Base-by-base conservation (phyloP, 2,888 invertebrate species). In the Carcina quercana region DNA sequence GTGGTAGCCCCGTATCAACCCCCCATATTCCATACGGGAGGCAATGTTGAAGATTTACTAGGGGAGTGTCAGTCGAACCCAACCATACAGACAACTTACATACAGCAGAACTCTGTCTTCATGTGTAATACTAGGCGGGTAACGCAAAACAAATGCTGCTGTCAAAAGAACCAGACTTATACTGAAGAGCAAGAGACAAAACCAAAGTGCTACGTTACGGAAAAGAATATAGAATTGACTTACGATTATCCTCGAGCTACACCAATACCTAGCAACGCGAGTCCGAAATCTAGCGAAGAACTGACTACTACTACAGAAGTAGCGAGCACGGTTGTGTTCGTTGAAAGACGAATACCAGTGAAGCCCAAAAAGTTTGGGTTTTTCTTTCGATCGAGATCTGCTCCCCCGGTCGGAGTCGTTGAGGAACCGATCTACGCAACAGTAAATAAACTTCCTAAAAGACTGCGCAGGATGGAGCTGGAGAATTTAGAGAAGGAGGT, bases 21-120 rank as follows among this genome's bases (percentile, higher is more conserved):
- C 1, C 75, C 72, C 30, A 61, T 75, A 22, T 85, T 85, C 59
- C 76, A 76, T 49, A 87, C 85, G 13, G 88, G 88, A 7, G 89
- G 89, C 0, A 91, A 91, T 53, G 72, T 91, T 22, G 91, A 91
- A 46, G 88, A 91, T 39, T 67, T 91, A 25, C 67, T 91, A 0
- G 88, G 89, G 35, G 91, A 91, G 39, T 89, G 91, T 4, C 89
- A 90, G 55, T 85, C 87, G 1, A 45, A 59, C 20, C 70, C 80
- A 0, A 59, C 69, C 0, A 70, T 80, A 43, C 80, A 80, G 37
- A 78, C 82, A 2, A 82, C 82, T 1, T 75, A 59, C 44, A 82
- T 83, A 32, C 80, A 83, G 46, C 80, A 83, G 41, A 84, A 85
- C 45, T 83, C 84, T 0, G 75, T 82, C 13, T 76, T 84, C 45